These are phyloP conservation scores for Tenthredo notha DNA, from an alignment of 2,888 invertebrate genomes.

Conservation along the genomic window DNA sequence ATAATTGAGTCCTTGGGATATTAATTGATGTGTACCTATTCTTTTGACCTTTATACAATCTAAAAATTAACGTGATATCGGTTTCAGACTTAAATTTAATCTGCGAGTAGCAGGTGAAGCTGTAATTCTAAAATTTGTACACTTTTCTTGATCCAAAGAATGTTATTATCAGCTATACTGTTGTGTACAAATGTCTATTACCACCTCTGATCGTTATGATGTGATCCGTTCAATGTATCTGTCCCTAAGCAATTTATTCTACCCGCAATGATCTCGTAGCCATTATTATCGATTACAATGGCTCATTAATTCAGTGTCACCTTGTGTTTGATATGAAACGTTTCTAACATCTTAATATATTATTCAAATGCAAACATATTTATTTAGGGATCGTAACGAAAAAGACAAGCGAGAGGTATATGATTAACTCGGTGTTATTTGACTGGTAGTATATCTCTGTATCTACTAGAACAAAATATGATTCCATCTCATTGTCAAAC, in stretches of 20 bases:
- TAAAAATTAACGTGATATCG: background rate
- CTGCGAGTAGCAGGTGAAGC: background rate
- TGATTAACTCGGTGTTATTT: slow-evolving; percentile 9
- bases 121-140: background rate
- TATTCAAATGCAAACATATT: background rate
- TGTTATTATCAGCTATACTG: background rate
- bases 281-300: slow-evolving; percentile 20
- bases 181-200: background rate
- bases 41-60: background rate
- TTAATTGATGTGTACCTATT: background rate
- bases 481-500: background rate
- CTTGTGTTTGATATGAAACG: background rate
- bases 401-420: background rate
- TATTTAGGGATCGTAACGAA: background rate
- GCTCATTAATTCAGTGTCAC: slow-evolving; percentile 18
- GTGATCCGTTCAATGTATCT: slow-evolving; percentile 21
- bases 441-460: background rate
- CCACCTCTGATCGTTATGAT: slow-evolving; percentile 18
- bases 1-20: background rate
- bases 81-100: background rate
- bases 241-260: background rate
- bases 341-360: background rate
- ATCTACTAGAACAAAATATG: background rate
- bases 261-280: background rate
- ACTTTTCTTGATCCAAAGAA: background rate